Base-by-base conservation (phyloP, 92 coral and sea anemone species). In the Actinernus sp. region DNA sequence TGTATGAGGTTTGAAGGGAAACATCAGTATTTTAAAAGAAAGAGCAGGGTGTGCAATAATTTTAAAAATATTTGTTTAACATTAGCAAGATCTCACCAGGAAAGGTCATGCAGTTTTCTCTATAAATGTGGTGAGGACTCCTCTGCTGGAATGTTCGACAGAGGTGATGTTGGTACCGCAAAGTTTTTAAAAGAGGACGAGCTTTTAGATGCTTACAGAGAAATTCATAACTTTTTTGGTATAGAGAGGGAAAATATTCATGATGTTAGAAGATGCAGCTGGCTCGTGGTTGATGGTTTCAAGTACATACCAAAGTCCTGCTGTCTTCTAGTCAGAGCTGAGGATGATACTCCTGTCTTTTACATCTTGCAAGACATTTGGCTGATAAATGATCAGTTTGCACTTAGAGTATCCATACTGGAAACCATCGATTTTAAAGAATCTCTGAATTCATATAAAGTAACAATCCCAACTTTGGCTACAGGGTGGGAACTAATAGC, bases 211-310 rank as follows among this genome's bases (percentile, higher is more conserved):
- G 69, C 69, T 44, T 28, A 27, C 54, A 62, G 52, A 44, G 60
- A 58, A 72, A 33, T 58, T 31, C n/a, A 22, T 31, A 36, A 14
- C 33, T 71, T 58, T 41, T 36, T 58, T 3, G 60, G 40, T 27
- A 12, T 26, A 62, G 45, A 71, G 9, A 58, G 25, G 31, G 22
- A 26, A 57, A 38, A 30, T 46, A 50, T 69, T 24, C 29, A 26
- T 47, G 21, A 8, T 59, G 79, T 60, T 51, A 16, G 22, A 52
- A 39, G 8, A 40, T 30, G 55, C 30, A 43, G 56, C n/a, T 72
- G 79, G 78, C 57, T 71, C n/a, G 58, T 55, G 31, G 37, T 44
- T 31, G 56, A 72, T 72, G 79, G 79, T 34, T 46, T 68, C 1
- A 72, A 72, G 59, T 72, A 72, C 65, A 49, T 58, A 22, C 68